phyloP scores from a whole-genome alignment of 2,888 invertebrate genomes.

The Tachina lurida region DNA sequence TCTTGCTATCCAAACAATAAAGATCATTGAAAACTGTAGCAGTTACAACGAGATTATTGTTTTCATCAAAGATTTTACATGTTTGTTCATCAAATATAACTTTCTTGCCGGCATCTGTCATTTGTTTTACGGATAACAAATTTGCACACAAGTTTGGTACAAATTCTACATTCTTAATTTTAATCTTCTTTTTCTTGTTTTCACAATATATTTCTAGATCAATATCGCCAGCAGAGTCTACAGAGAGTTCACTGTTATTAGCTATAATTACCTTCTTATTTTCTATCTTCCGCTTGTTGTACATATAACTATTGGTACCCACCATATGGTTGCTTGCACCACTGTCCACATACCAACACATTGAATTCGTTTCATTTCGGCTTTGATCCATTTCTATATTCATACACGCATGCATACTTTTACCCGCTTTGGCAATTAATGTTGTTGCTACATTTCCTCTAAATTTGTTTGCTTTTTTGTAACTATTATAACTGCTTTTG shows the following conservation, averaged over 20 bases:
- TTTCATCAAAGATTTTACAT: slow-evolving; percentile 17
- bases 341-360: too few species aligned
- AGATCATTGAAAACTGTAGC: slow-evolving; percentile 6
- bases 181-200: neutral
- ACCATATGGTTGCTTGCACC: neutral
- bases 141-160: slow-evolving; percentile 56
- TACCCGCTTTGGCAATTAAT: slow-evolving; percentile 1
- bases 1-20: slow-evolving; percentile 1
- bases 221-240: slow-evolving; percentile 16
- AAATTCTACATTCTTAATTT: slow-evolving; percentile 40
- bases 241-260: neutral
- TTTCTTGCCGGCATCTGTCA: slow-evolving; percentile 41
- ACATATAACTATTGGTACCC: neutral
- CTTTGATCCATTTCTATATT: neutral
- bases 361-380: neutral
- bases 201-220: neutral
- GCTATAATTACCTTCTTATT: slow-evolving; percentile 5
- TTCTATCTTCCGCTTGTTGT: neutral
- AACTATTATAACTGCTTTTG: neutral
- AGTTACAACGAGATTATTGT: neutral
- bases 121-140: slow-evolving; percentile 56
- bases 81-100: slow-evolving; percentile 38
- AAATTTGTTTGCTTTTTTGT: neutral
- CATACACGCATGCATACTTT: neutral
- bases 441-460: slow-evolving; percentile 8